Evolutionary conservation across 2,113 vertebrate genomes (phyloP).

Genomic region (Melanocharis versteri): DNA sequence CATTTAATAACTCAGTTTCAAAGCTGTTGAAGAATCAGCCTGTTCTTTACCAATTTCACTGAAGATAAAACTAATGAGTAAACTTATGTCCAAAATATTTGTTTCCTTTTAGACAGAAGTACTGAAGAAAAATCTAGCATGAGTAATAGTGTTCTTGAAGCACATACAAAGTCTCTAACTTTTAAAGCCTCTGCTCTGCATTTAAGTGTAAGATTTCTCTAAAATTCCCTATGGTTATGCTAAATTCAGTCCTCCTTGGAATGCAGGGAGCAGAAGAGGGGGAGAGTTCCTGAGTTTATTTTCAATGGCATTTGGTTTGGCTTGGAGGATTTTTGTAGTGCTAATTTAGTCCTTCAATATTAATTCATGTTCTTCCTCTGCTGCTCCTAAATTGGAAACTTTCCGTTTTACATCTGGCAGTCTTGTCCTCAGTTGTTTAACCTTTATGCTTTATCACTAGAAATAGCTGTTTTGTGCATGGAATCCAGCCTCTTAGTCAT

Average conservation of each 20-base stretch:
- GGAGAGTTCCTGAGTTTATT: slow-evolving; percentile 49
- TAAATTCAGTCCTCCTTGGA: slow-evolving; percentile 37
- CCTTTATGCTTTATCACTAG: slow-evolving; percentile 39
- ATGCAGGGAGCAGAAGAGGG: slow-evolving; percentile 18
- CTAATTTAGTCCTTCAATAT: slow-evolving; percentile 34
- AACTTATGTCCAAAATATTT: not conserved
- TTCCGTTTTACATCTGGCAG: slow-evolving; percentile 38
- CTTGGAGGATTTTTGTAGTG: slow-evolving; percentile 9
- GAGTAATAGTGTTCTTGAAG: not conserved
- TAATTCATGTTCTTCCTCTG: slow-evolving; percentile 39
- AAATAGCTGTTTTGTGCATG: slow-evolving; percentile 18
- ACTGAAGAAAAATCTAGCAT: not conserved
- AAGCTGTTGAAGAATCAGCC: not conserved
- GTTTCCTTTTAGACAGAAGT: not conserved
- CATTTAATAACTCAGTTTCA: not conserved
- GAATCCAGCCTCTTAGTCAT: not conserved
- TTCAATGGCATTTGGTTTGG: slow-evolving; percentile 41
- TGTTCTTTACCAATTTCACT: not conserved
- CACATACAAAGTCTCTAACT: not conserved
- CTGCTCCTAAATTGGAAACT: slow-evolving; percentile 40
- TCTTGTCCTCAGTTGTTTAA: slow-evolving; percentile 36
- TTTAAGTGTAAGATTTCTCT: not conserved
- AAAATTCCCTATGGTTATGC: slow-evolving; percentile 26
- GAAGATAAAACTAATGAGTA: not conserved
- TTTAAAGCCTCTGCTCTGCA: not conserved